These are phyloP conservation scores for Notechis scutatus DNA, from an alignment of 2,113 vertebrate species.

Conservation along the genomic window DNA sequence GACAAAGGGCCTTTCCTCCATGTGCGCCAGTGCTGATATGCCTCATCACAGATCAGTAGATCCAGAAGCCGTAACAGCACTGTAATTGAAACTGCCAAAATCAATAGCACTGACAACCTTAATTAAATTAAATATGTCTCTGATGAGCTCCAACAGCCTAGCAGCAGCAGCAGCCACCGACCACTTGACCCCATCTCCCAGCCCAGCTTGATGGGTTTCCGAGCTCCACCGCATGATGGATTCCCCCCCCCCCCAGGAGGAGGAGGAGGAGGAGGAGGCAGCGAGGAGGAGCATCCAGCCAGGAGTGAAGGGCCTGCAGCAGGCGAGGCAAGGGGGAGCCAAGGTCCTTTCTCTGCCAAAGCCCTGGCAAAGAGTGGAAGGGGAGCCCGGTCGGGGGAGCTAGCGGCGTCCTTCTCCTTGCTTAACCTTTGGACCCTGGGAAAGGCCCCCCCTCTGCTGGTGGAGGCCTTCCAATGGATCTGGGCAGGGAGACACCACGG, in stretches of 20 bases:
- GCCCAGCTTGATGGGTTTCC: slow-evolving; percentile 66
- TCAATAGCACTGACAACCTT: slow-evolving; percentile 96
- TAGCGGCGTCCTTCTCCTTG: not conserved
- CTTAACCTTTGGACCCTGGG: not conserved
- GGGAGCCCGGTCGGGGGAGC: not conserved
- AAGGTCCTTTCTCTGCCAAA: not conserved
- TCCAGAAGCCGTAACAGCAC: slow-evolving; percentile 89
- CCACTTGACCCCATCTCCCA: slow-evolving; percentile 75
- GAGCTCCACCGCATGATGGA: slow-evolving; percentile 68
- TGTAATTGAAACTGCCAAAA: slow-evolving; percentile 98
- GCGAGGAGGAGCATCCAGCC: slow-evolving; percentile 43
- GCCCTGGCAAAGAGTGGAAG: too few relatives aligned
- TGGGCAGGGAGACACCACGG: not conserved
- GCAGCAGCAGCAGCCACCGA: slow-evolving; percentile 64
- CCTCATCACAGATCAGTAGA: slow-evolving; percentile 97
- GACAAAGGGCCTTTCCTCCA: slow-evolving; percentile 88
- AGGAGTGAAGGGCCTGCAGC: slow-evolving; percentile 44
- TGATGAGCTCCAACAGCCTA: slow-evolving; percentile 74
- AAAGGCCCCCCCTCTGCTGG: too few relatives aligned
- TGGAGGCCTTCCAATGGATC: not conserved
- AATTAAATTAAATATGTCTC: slow-evolving; percentile 99
- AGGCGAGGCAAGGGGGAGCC: not conserved
- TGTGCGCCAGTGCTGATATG: slow-evolving; percentile 95
- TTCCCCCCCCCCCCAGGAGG: slow-evolving; percentile 77
- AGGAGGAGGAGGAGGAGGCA: too few relatives aligned